phyloP scores from a whole-genome alignment of 2,888 invertebrate species.

The Lepidochitona cinerea region DNA sequence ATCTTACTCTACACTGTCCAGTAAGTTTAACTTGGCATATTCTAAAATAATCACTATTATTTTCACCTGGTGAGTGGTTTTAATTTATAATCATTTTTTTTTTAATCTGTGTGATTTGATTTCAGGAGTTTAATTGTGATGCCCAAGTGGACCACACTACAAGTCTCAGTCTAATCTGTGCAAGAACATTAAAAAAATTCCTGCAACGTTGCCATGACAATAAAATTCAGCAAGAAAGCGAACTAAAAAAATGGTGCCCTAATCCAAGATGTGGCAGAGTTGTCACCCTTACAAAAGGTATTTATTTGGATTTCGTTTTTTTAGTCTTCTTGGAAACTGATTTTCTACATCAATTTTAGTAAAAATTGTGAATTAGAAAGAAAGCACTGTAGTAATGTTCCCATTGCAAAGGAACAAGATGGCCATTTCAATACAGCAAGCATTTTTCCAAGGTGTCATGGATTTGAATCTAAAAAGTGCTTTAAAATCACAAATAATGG shows the following conservation, averaged over 20 bases:
- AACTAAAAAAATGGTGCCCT: conserved; percentile 22
- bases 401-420: too few species aligned
- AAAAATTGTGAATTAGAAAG: too few species aligned
- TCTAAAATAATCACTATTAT: too few species aligned
- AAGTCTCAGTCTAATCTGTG: conserved; percentile 8
- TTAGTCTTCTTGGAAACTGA: neutral
- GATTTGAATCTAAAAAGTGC: too few species aligned
- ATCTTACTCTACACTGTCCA: neutral
- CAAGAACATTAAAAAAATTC: neutral
- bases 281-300: neutral
- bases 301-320: neutral
- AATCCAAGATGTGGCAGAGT: conserved; percentile 20
- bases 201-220: neutral
- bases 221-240: neutral
- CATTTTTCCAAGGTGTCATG: too few species aligned
- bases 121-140: conserved; percentile 20
- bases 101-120: neutral
- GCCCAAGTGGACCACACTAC: conserved; percentile 16
- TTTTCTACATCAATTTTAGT: too few species aligned
- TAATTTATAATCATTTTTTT: too few species aligned
- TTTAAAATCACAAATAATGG: too few species aligned
- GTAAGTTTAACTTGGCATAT: neutral
- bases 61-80: neutral
- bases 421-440: too few species aligned
- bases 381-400: too few species aligned